phyloP scores from a whole-genome alignment of 2,797 vertebrate species.

The Hirundo rustica region DNA sequence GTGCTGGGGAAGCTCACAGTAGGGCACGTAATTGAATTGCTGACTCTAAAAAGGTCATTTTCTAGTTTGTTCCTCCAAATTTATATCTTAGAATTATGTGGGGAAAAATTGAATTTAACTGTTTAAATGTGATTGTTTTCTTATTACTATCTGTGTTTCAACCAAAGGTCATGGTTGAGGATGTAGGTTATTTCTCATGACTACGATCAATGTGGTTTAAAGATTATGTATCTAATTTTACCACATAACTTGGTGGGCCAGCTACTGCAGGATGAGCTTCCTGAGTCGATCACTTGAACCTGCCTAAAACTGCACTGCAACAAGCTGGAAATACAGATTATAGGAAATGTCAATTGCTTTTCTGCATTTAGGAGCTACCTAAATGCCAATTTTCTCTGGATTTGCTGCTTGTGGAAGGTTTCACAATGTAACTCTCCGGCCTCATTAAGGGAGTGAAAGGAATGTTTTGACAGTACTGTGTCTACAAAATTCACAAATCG shows the following conservation, averaged over 20 bases:
- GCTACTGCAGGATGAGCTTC: slow-evolving; percentile 36
- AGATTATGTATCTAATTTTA: slow-evolving; percentile 72
- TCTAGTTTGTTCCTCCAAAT: slow-evolving; percentile 62
- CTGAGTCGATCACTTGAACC: slow-evolving; percentile 62
- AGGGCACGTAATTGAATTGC: slow-evolving; percentile 48
- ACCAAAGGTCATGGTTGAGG: slow-evolving; percentile 61
- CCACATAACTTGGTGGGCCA: slow-evolving; percentile 57
- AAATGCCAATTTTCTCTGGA: slow-evolving; percentile 76
- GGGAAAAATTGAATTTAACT: slow-evolving; percentile 58
- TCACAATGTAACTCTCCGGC: slow-evolving; percentile 50
- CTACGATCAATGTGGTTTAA: slow-evolving; percentile 73
- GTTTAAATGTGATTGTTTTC: slow-evolving; percentile 70
- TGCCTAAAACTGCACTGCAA: slow-evolving; percentile 72
- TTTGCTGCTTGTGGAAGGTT: slow-evolving; percentile 69
- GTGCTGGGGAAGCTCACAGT: slow-evolving; percentile 24
- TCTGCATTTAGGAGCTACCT: slow-evolving; percentile 70
- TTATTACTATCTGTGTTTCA: slow-evolving; percentile 63
- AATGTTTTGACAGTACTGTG: slow-evolving; percentile 71
- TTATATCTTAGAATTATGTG: slow-evolving; percentile 61
- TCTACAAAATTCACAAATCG: slow-evolving; percentile 68
- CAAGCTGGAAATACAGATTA: slow-evolving; percentile 73
- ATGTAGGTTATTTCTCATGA: slow-evolving; percentile 52
- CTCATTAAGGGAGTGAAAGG: slow-evolving; percentile 62
- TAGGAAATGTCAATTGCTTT: slow-evolving; percentile 73
- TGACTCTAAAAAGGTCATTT: slow-evolving; percentile 62